Percentiles rank a stretch among this genome's conserved stretches.
Evolutionary conservation across 2,113 vertebrate species (phyloP).

Genomic region (Cyanocitta stelleri): DNA sequence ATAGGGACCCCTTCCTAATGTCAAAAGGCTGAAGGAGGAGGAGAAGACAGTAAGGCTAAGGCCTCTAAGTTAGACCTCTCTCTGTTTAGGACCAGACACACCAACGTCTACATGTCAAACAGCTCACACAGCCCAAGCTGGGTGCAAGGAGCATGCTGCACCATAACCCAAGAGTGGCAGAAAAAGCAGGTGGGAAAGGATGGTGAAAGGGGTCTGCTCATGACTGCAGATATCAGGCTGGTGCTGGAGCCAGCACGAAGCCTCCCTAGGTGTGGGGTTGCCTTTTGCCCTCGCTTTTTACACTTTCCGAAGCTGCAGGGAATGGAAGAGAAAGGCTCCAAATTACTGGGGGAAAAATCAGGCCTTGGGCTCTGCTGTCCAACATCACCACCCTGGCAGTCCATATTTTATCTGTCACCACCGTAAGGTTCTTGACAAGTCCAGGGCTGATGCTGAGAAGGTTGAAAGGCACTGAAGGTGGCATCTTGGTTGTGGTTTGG

Average conservation of each 20-base stretch:
- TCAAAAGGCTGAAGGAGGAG: neutral
- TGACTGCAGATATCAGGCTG: neutral
- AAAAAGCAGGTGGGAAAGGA: neutral
- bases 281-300: neutral
- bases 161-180: neutral
- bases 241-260: fast-evolving
- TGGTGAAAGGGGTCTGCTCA: neutral
- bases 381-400: fast-evolving
- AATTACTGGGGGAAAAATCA: neutral
- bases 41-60: neutral
- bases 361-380: neutral
- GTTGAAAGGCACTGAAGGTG: neutral
- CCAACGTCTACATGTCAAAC: fast-evolving
- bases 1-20: neutral
- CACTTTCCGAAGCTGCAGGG: neutral
- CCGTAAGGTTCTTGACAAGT: neutral
- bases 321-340: neutral
- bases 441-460: neutral
- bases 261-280: neutral
- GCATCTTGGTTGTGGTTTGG: neutral
- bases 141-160: fast-evolving
- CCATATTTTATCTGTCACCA: neutral
- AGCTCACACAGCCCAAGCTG: neutral
- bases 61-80: neutral
- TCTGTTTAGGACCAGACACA: neutral